These are phyloP conservation scores for Eptesicus fuscus DNA, from an alignment of 2,113 vertebrate species.

Conservation along the genomic window DNA sequence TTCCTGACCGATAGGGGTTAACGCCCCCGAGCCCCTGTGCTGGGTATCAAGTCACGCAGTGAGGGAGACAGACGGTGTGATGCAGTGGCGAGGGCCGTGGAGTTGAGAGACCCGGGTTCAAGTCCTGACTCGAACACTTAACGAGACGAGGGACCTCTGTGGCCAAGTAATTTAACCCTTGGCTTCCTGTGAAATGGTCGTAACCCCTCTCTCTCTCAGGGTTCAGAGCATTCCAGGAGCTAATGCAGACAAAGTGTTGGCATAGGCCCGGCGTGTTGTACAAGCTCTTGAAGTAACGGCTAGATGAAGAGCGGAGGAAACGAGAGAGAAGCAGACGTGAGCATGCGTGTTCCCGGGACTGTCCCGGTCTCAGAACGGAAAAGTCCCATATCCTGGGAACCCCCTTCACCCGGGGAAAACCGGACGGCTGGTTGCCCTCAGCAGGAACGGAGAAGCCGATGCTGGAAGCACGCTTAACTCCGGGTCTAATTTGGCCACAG, in stretches of 20 bases:
- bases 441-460: not conserved
- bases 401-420: not conserved
- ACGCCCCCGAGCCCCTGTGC: not conserved
- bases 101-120: not conserved
- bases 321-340: not conserved
- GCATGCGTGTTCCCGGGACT: not conserved
- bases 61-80: not conserved
- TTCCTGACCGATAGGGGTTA: not conserved
- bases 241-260: not conserved
- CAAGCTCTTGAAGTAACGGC: not conserved
- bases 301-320: not conserved
- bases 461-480: not conserved
- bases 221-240: not conserved
- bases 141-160: not conserved
- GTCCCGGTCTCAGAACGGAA: not conserved
- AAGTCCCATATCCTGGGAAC: not conserved
- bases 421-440: not conserved
- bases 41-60: not conserved
- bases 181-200: not conserved
- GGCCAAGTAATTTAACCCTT: not conserved
- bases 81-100: not conserved
- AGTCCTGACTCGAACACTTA: not conserved
- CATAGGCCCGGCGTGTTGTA: not conserved
- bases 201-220: not conserved
- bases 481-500: constrained; percentile 44